Percentiles rank a stretch among this genome's conserved stretches.
Evolutionary conservation across 1,140 invertebrate genomes (phyloP).

Genomic region (Danaus plexippus): DNA sequence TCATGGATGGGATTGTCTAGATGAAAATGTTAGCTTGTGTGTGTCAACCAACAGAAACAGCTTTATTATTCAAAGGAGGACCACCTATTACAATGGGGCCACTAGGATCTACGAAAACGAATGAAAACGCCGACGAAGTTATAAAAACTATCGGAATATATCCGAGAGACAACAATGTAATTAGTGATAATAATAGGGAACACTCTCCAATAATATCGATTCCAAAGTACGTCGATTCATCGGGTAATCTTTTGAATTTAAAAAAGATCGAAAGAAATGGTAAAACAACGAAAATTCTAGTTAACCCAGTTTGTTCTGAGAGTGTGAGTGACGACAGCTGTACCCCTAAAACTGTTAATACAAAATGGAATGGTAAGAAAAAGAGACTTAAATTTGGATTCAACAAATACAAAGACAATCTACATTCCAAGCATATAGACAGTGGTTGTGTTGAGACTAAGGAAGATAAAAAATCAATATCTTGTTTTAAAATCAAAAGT

Average conservation of each 20-base stretch:
- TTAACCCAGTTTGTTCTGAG: conserved; percentile 61
- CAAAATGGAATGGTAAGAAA: conserved; percentile 64
- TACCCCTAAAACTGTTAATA: conserved; percentile 41
- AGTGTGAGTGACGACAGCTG: conserved; percentile 58
- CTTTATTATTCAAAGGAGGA: conserved; percentile 67
- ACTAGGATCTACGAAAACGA: conserved; percentile 48
- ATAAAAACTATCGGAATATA: conserved; percentile 53
- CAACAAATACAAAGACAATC: conserved; percentile 34
- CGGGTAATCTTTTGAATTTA: conserved; percentile 55
- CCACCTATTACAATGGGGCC: conserved; percentile 64
- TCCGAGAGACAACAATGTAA: conserved; percentile 37
- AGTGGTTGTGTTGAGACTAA: conserved; percentile 44
- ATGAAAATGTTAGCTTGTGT: conserved; percentile 75
- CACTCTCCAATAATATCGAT: conserved; percentile 45
- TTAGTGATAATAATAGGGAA: conserved; percentile 44
- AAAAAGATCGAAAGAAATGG: conserved; percentile 62
- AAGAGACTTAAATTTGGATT: conserved; percentile 52
- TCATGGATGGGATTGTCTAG: conserved; percentile 36
- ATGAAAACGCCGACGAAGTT: conserved; percentile 36
- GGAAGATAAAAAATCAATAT: conserved; percentile 58
- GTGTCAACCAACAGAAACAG: conserved; percentile 73
- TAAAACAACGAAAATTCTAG: conserved; percentile 66
- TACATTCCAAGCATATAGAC: conserved; percentile 34
- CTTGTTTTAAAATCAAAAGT: conserved; percentile 66
- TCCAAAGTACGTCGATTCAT: conserved; percentile 45